Base-by-base conservation (phyloP, 1,140 invertebrate genomes). In the Drosophila seguyi region DNA sequence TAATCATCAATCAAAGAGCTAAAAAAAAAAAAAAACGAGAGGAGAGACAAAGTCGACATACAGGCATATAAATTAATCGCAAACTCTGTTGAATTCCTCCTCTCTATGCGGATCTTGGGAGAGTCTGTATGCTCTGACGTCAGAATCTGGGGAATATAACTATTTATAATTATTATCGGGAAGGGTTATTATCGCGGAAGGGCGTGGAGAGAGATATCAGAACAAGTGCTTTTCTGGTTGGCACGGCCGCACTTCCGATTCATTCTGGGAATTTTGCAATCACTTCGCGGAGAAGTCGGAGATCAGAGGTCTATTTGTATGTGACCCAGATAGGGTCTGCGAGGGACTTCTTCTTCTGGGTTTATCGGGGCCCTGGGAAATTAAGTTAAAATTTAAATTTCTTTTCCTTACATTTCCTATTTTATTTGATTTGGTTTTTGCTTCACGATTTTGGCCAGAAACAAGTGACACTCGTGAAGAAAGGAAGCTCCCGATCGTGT, bases 1-100 rank as follows among this genome's bases (percentile, higher is more conserved):
- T 88, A 84, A 85, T 90, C 85, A 88, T 88, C 85, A 88, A 88
- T 90, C 80, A 88, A 86, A 79, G 38, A 52, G 55, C n/a, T 68
- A 55, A 36, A n/a, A n/a, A n/a, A n/a, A n/a, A n/a, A n/a, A n/a
- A n/a, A n/a, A 36, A 76, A 59, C 45, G 36, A 36, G 31, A 39
- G 41, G 42, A 45, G 45, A 61, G 42, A 38, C 38, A 65, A 36
- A 57, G 38, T 16, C 36, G 59, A 58, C 67, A 60, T n/a, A n/a
- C n/a, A 38, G 71, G 72, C 83, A 87, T 87, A 87, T 87, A 79
- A 86, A 86, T 80, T 87, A 87, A 87, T 77, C 67, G 84, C 75
- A 45, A 67, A 44, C 18, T 22, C 31, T 11, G 4, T 36, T 34
- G n/a, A 47, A 10, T 25, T 13, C 10, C 4, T 42, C 53, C 18